Evolutionary conservation across 2,888 invertebrate species (phyloP).

Genomic region (Cataglyphis livida): DNA sequence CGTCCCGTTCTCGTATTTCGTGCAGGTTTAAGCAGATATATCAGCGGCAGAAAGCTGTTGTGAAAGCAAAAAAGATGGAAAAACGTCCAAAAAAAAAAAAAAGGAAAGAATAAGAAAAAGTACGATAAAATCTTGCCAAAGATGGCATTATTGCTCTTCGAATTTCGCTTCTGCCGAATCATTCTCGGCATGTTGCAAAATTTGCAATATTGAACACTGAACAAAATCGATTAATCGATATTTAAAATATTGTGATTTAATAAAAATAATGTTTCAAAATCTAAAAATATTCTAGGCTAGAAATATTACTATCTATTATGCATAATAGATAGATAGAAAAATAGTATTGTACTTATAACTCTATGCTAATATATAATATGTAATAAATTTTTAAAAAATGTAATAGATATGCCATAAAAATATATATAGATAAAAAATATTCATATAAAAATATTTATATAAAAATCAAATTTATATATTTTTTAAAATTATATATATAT

Average conservation of each 20-base stretch:
- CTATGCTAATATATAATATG: not conserved
- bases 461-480: not conserved
- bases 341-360: not conserved
- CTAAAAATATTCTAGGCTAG: not conserved
- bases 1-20: constrained; percentile 51
- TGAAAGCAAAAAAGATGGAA: constrained; percentile 27
- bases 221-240: not conserved
- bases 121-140: constrained; percentile 27
- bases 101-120: not conserved
- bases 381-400: not conserved
- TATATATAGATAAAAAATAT: not conserved
- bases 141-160: constrained; percentile 49
- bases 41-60: constrained; percentile 59
- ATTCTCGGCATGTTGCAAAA: not conserved
- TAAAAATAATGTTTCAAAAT: not conserved
- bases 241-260: not conserved
- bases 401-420: not conserved
- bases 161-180: constrained; percentile 27
- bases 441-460: not conserved
- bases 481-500: not conserved
- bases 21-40: constrained; percentile 64
- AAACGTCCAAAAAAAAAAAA: not conserved
- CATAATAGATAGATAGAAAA: not conserved
- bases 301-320: not conserved
- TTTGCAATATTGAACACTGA: not conserved